Evolutionary conservation across 2,797 vertebrate species (phyloP), one percentile per base, ranked within the genome.

Genomic region (Sciaenops ocellatus): DNA sequence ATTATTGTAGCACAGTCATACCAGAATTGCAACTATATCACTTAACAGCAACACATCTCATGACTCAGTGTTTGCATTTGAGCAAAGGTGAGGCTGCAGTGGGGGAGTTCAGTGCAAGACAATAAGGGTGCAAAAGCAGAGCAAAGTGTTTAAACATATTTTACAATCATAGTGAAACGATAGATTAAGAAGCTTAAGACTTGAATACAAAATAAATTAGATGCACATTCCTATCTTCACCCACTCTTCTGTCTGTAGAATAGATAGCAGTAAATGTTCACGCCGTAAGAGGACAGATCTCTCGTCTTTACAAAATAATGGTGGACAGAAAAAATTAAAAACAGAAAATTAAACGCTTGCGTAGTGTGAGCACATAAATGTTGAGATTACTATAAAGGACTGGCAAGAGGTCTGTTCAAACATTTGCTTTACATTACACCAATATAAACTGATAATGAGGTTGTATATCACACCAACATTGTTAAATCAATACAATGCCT

Each of bases 11-110:
- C 8, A 38, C 34, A 55, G 54, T 62, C 50, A 34, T 28, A 73
- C 41, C 30, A 56, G n/a, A 73, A 54, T 18, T 28, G 46, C 51
- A 73, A 42, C 28, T 34, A 61, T 54, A 41, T 75, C 57, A 66
- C 41, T 67, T 50, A 51, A 69, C 34, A 28, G 65, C 63, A 78
- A 69, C 80, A 74, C 73, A 34, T 78, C 62, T 77, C 3, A 44
- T 78, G 78, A 85, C 48, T 81, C 48, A 44, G 66, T 28, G 68
- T 6, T 41, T 7, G 5, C 22, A 9, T 30, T 47, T 47, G 5
- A 60, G 38, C 66, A 76, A 64, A 55, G 22, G 54, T 63, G 41
- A 67, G 38, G 47, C 26, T 65, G 48, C 70, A 60, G 17, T 20
- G 38, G 28, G 55, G n/a, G 41, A 38, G 34, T 38, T 44, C 28